phyloP scores from a whole-genome alignment of 2,113 vertebrate genomes.

The Corapipo altera region DNA sequence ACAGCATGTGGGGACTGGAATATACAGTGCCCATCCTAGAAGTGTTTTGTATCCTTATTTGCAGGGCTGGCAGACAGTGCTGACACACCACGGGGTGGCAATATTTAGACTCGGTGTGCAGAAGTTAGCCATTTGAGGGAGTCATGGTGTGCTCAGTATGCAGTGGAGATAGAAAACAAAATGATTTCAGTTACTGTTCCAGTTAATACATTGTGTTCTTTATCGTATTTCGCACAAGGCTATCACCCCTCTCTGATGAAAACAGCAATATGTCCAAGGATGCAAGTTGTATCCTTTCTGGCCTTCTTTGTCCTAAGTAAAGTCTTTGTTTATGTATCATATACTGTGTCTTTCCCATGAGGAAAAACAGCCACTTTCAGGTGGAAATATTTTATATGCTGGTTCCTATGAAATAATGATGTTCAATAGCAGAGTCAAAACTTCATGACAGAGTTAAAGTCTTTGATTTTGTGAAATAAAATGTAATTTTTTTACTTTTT shows the following conservation, averaged over 20 bases:
- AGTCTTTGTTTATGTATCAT: not conserved
- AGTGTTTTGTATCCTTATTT: not conserved
- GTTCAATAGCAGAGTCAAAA: not conserved
- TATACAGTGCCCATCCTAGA: not conserved
- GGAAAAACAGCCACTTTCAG: not conserved
- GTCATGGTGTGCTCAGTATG: constrained; percentile 19
- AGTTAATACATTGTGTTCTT: constrained; percentile 34
- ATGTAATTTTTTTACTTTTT: not conserved
- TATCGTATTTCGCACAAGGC: not conserved
- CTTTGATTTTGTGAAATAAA: not conserved
- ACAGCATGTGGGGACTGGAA: not conserved
- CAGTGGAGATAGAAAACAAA: not conserved
- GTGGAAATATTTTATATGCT: not conserved
- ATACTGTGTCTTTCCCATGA: not conserved
- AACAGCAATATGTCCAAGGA: not conserved
- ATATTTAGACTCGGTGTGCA: constrained; percentile 25
- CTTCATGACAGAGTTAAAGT: not conserved
- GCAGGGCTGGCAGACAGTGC: not conserved
- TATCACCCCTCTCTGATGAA: not conserved
- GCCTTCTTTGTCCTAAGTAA: not conserved
- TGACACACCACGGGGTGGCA: constrained; percentile 49
- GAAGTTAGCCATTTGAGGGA: constrained; percentile 26
- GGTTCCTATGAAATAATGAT: not conserved
- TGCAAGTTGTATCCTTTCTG: not conserved
- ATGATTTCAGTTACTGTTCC: constrained; percentile 59